Conservation (phyloP, 2,888 invertebrate species). For the Oscheius sp. region DNA sequence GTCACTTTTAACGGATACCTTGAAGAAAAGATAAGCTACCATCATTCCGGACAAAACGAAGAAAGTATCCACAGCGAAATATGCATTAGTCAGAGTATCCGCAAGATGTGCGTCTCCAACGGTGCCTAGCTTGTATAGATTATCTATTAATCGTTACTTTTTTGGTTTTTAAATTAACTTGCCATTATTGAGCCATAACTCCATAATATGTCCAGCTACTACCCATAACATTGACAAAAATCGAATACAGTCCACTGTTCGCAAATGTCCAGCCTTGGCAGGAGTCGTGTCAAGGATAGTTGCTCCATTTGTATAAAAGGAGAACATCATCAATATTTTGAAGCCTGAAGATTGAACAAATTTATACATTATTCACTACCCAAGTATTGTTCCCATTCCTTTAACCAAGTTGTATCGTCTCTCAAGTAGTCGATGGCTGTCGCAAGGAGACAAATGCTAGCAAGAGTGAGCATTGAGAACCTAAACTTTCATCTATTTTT, state of each 20-base stretch:
- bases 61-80: slow-evolving; percentile 10
- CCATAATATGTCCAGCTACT: slow-evolving; percentile 31
- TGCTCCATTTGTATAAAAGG: slow-evolving; percentile 41
- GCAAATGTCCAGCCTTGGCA: slow-evolving; percentile 39
- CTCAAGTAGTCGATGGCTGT: slow-evolving; percentile 33
- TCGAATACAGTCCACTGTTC: slow-evolving; percentile 47
- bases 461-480: slow-evolving; percentile 13
- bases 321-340: slow-evolving; percentile 36
- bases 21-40: slow-evolving; percentile 15
- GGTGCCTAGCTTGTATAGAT: not conserved
- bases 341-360: slow-evolving; percentile 26
- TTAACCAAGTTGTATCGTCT: slow-evolving; percentile 15
- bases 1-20: not conserved
- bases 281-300: slow-evolving; percentile 33
- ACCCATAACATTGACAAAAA: slow-evolving; percentile 54
- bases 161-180: too few relatives aligned
- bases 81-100: not conserved
- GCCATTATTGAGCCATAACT: slow-evolving; percentile 10
- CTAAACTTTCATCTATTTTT: slow-evolving; percentile 24
- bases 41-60: slow-evolving; percentile 10
- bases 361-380: too few relatives aligned
- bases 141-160: not conserved
- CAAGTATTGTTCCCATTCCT: too few relatives aligned
- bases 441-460: slow-evolving; percentile 2
- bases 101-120: not conserved